phyloP scores from a whole-genome alignment of 2,888 invertebrate genomes.

The Pyrocoelia pectoralis region DNA sequence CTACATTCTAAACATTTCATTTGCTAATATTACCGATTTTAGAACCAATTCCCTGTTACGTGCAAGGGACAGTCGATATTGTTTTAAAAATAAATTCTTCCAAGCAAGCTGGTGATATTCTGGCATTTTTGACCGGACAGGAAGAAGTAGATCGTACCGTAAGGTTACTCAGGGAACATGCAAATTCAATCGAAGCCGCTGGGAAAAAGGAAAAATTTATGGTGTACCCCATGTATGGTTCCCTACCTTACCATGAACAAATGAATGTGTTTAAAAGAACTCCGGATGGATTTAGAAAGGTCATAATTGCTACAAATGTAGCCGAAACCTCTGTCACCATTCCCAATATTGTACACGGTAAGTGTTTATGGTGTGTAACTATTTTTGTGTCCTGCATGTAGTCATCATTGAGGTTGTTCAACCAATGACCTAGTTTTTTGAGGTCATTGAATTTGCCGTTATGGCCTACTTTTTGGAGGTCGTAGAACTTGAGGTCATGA shows the following conservation, averaged over 20 bases:
- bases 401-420: background rate
- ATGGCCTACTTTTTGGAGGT: background rate
- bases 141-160: conserved; percentile 90
- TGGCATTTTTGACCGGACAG: conserved; percentile 92
- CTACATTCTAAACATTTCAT: conserved; percentile 29
- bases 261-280: conserved; percentile 81
- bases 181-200: conserved; percentile 63
- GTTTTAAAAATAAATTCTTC: conserved; percentile 87
- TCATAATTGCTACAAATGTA: conserved; percentile 94
- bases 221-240: conserved; percentile 92
- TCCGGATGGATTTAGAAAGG: conserved; percentile 78
- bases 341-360: conserved; percentile 89
- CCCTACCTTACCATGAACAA: conserved; percentile 81
- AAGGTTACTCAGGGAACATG: conserved; percentile 70
- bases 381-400: background rate
- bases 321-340: conserved; percentile 98
- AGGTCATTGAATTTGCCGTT: too few species aligned
- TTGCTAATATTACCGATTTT: conserved; percentile 43
- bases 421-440: too few species aligned
- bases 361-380: conserved; percentile 42
- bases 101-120: conserved; percentile 84
- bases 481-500: too few species aligned
- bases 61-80: conserved; percentile 87
- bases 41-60: conserved; percentile 91
- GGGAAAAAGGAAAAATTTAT: conserved; percentile 65